Conservation (phyloP, 2,113 vertebrate species). For the Leiothrix lutea region DNA sequence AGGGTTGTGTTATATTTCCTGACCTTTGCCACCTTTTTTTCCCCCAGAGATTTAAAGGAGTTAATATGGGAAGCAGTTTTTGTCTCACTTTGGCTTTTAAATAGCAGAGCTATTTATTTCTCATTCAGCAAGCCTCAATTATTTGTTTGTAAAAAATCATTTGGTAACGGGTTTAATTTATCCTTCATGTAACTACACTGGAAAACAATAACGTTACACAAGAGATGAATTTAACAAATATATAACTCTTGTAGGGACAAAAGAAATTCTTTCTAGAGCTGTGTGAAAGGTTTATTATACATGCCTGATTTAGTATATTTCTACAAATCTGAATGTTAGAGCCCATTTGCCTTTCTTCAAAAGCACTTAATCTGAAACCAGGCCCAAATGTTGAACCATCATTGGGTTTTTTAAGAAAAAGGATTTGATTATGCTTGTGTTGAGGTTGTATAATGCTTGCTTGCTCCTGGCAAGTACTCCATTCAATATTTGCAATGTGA, state of each 20-base stretch:
- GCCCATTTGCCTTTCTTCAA: neutral
- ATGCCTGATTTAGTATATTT: neutral
- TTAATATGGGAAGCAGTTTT: constrained; percentile 57
- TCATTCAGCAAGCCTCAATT: constrained; percentile 37
- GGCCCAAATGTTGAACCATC: neutral
- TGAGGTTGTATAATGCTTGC: neutral
- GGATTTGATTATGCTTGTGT: neutral
- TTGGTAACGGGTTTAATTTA: constrained; percentile 52
- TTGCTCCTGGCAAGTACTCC: neutral
- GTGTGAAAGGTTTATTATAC: constrained; percentile 29
- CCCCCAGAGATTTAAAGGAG: constrained; percentile 38
- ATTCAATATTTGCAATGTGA: neutral
- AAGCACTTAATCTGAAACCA: neutral
- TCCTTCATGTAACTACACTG: constrained; percentile 46
- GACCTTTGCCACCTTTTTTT: constrained; percentile 26
- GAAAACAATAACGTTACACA: constrained; percentile 60
- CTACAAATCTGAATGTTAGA: constrained; percentile 6
- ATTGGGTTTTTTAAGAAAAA: neutral
- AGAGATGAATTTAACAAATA: constrained; percentile 54
- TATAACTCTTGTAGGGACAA: constrained; percentile 63
- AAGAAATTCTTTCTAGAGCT: constrained; percentile 44
- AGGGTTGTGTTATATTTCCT: constrained; percentile 44
- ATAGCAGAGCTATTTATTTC: constrained; percentile 46
- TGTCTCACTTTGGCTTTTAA: constrained; percentile 52
- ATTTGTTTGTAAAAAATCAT: constrained; percentile 57